Evolutionary conservation across 2,797 vertebrate species (phyloP), one percentile per base, ranked within the genome.

Genomic region (Pteronotus mesoamericanus): DNA sequence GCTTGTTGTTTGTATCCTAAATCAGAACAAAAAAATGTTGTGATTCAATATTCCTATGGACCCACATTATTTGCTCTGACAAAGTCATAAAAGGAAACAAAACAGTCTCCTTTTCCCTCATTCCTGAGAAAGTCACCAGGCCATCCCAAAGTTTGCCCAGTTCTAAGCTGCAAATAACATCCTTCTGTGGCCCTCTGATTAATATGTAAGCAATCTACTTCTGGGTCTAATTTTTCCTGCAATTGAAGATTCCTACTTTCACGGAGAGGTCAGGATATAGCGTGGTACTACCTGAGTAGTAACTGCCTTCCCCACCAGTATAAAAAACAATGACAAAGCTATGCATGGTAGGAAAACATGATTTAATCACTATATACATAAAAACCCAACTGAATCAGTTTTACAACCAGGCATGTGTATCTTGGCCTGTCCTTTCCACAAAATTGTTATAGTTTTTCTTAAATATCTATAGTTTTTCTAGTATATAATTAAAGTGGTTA

Each of bases 401-500:
- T 86, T 87, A n/a, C 11, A 39, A 59, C 29, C 11, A 57, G 39
- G 11, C 7, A 39, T 34, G 1, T 22, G 0, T 61, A 53, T 68
- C 29, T 72, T 86, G 26, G 44, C 32, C n/a, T 44, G 2, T 68
- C 14, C 34, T 77, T 84, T 77, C 64, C 9, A 51, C 11, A 57
- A 91, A 55, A 29, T 48, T 74, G 15, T 55, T 42, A 72, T 16
- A n/a, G 10, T 48, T 87, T 75, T 80, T 51, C 55, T 92, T 92
- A 89, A 75, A 75, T 69, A 39, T 32, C 42, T 53, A 72, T 21
- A 64, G 61, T 32, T 64, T 74, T 89, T 75, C 11, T 59, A 61
- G 69, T 86, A 42, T 82, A 72, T 72, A 85, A 85, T 15, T 89
- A 53, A 93, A 11, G 1, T 26, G 61, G 84, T 91, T 83, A 29